Percentiles rank a stretch among this genome's conserved stretches.
Evolutionary conservation across 1,140 invertebrate genomes (phyloP).

Genomic region (Zaprionus vittiger): DNA sequence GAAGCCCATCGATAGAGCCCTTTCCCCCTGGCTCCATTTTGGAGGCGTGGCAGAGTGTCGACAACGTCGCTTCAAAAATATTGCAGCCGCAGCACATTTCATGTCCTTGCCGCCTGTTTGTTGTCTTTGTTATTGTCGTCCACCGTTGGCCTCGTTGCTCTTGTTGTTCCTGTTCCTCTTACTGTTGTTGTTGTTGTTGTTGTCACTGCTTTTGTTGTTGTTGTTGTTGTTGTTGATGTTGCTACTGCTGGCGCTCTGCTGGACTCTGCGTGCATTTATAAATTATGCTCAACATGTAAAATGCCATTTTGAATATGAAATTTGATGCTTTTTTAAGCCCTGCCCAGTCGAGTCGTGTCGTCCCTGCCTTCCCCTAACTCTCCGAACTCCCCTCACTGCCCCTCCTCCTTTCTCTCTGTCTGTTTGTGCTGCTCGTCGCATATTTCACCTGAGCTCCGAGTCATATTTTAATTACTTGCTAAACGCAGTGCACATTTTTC

Average conservation of each 20-base stretch:
- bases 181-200: not conserved
- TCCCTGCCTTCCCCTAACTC: not conserved
- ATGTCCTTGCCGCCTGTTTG: constrained; percentile 54
- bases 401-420: not conserved
- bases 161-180: not conserved
- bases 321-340: constrained; percentile 84
- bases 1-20: constrained; percentile 54
- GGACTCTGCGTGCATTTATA: constrained; percentile 77
- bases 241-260: constrained; percentile 7
- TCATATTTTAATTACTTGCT: constrained; percentile 80
- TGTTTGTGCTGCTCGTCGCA: constrained; percentile 12
- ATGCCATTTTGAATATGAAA: constrained; percentile 84
- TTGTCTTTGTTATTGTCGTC: constrained; percentile 32
- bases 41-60: constrained; percentile 54
- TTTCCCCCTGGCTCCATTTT: not conserved
- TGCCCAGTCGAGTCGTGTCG: constrained; percentile 21
- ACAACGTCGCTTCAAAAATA: constrained; percentile 81
- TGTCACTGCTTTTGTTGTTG: constrained; percentile 18
- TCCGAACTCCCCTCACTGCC: not conserved
- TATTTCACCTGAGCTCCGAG: constrained; percentile 53
- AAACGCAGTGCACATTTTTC: constrained; percentile 73
- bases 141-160: constrained; percentile 7
- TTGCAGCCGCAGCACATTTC: constrained; percentile 77
- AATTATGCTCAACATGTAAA: constrained; percentile 84
- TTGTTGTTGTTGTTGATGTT: constrained; percentile 11